phyloP scores from a whole-genome alignment of 2,888 invertebrate genomes.

The Trimorus sp. region DNA sequence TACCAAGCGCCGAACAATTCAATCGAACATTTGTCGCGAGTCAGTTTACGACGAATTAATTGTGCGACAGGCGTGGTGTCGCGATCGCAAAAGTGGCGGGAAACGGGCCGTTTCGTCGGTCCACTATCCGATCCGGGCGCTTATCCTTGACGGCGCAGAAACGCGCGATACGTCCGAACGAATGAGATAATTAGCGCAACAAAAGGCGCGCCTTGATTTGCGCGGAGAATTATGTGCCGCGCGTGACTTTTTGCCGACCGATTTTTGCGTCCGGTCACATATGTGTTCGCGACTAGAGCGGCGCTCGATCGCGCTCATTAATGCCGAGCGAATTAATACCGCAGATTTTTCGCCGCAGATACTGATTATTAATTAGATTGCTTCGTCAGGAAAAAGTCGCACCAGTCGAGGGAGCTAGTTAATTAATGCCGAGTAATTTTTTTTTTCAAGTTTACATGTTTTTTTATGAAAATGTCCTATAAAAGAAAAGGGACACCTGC shows the following conservation, averaged over 20 bases:
- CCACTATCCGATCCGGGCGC: neutral
- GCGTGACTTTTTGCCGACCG: slow-evolving; percentile 37
- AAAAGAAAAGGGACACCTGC: too few relatives aligned
- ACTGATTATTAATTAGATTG: slow-evolving; percentile 24
- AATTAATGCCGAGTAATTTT: too few relatives aligned
- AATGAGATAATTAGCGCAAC: slow-evolving; percentile 45
- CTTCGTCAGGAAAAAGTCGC: neutral
- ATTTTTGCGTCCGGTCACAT: slow-evolving; percentile 36
- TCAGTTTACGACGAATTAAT: slow-evolving; percentile 1
- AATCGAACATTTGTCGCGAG: too few relatives aligned
- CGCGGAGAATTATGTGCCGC: slow-evolving; percentile 40
- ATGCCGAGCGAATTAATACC: slow-evolving; percentile 49
- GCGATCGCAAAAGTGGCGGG: slow-evolving; percentile 4
- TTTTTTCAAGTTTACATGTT: too few relatives aligned
- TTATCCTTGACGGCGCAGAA: slow-evolving; percentile 34
- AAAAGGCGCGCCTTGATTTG: slow-evolving; percentile 56
- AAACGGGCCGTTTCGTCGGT: too few relatives aligned
- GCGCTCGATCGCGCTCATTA: slow-evolving; percentile 39
- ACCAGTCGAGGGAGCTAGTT: too few relatives aligned
- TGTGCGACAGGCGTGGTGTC: slow-evolving; percentile 8
- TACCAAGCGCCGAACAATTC: too few relatives aligned
- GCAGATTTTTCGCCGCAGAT: neutral
- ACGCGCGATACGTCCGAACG: slow-evolving; percentile 5
- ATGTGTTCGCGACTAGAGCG: slow-evolving; percentile 39
- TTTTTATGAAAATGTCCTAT: too few relatives aligned